Conservation (phyloP, 2,797 vertebrate genomes). For the Sebastes flavidus region DNA sequence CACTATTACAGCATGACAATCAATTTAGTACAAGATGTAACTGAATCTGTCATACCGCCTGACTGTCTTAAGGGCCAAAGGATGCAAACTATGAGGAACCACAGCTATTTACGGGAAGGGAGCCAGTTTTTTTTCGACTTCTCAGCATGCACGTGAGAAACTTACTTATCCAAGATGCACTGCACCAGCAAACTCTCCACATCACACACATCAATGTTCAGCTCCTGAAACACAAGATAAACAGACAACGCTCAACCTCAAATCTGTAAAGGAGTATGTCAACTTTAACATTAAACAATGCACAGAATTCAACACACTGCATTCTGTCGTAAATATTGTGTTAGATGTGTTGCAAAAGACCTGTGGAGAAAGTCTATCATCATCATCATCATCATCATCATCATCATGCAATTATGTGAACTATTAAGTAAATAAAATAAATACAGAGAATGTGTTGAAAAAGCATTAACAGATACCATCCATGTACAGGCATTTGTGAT, state of each 20-base stretch:
- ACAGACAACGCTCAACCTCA: neutral
- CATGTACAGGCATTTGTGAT: neutral
- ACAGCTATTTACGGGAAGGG: conserved; percentile 15
- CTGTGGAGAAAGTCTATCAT: neutral
- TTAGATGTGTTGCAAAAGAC: neutral
- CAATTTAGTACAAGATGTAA: neutral
- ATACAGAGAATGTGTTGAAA: neutral
- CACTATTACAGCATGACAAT: neutral
- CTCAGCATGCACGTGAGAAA: conserved; percentile 49
- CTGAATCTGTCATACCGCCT: neutral
- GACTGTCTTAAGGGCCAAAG: neutral
- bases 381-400: too few species aligned
- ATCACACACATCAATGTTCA: conserved; percentile 99
- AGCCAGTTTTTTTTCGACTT: neutral
- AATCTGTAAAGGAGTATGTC: neutral
- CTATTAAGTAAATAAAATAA: neutral
- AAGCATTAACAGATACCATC: neutral
- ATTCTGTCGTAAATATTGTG: neutral
- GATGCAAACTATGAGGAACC: conserved; percentile 61
- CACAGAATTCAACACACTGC: neutral
- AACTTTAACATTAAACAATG: neutral
- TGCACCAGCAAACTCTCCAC: conserved; percentile 99
- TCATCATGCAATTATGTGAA: neutral
- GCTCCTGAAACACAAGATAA: conserved; percentile 84
- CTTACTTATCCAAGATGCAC: conserved; percentile 99